Evolutionary conservation across 2,888 invertebrate species (phyloP), one percentile per base, ranked within the genome.

Genomic region (Candidula unifasciata): DNA sequence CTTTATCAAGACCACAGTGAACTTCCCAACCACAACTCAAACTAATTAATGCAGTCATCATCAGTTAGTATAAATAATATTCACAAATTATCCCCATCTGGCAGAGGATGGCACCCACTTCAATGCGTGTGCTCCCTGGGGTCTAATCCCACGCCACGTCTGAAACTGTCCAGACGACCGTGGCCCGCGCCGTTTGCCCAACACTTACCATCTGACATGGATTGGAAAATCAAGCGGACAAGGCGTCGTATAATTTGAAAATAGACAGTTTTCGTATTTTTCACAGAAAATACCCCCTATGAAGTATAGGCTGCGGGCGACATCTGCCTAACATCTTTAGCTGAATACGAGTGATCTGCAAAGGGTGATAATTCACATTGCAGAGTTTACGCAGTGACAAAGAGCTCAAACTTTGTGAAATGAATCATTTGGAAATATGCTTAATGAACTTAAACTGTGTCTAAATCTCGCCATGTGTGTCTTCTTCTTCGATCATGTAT

Each of bases 131-230:
- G 13, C 24, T 64, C 78, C 64, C 64, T 2, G 8, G 37, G 37
- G 78, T n/a, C 78, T n/a, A n/a, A 78, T 78, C 64, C 8, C 8
- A 37, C n/a, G 37, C 37, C 78, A 64, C 0, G 1, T 64, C 6
- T 78, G 78, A 57, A 60, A 78, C 16, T 60, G 37, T 78, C 78
- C 78, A 78, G 78, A 27, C 78, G 21, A 35, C 78, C 64, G 21
- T 16, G 6, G 2, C 24, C 21, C 33, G 24, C 13, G 21, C 21
- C 21, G 76, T 10, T 10, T 76, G 57, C 10, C 57, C 21, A 30
- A 54, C 30, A 35, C 13, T 6, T 74, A 74, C 30, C 76, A 76
- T 33, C 57, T 57, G 54, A 33, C 33, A 5, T 8, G 54, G 44
- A 54, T 57, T n/a, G 21, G 76, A 35, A 76, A 76, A 33, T 30